These are phyloP conservation scores for Acanthosepion esculentum DNA, from an alignment of 2,888 invertebrate species.

Conservation along the genomic window DNA sequence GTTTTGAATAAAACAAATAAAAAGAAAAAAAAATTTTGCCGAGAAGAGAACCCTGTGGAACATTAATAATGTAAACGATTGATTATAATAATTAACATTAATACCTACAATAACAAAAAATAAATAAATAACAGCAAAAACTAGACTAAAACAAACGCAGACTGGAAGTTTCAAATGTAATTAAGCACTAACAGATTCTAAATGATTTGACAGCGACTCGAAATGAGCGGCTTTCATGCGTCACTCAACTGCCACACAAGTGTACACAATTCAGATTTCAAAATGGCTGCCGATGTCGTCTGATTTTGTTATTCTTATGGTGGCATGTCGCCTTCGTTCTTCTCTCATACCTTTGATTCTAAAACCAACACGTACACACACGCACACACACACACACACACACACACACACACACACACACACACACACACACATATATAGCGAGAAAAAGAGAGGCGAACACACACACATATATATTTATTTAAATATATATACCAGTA, in stretches of 20 bases:
- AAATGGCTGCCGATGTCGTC: not conserved
- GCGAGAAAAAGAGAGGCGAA: not conserved
- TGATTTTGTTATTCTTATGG: not conserved
- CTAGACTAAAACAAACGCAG: not conserved
- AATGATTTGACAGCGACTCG: not conserved
- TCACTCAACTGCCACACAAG: constrained; percentile 2
- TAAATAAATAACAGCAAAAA: not conserved
- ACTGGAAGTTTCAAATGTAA: not conserved
- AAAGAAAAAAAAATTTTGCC: too few species aligned
- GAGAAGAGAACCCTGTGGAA: too few species aligned
- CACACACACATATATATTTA: too few species aligned
- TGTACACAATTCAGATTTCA: not conserved
- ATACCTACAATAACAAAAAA: not conserved
- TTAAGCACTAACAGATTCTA: not conserved
- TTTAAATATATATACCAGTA: too few species aligned
- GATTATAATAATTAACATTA: not conserved
- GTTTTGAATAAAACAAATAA: too few species aligned
- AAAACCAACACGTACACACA: not conserved
- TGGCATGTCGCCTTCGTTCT: not conserved
- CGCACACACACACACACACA: not conserved
- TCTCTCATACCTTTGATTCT: not conserved
- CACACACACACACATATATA: not conserved
- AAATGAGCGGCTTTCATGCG: not conserved
- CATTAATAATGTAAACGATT: too few species aligned
- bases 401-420: not conserved